A percentile compares a stretch with the other conserved stretches of the same genome.
Evolutionary conservation across 1,140 invertebrate genomes (phyloP).

Genomic region (Anadara kagoshimensis): DNA sequence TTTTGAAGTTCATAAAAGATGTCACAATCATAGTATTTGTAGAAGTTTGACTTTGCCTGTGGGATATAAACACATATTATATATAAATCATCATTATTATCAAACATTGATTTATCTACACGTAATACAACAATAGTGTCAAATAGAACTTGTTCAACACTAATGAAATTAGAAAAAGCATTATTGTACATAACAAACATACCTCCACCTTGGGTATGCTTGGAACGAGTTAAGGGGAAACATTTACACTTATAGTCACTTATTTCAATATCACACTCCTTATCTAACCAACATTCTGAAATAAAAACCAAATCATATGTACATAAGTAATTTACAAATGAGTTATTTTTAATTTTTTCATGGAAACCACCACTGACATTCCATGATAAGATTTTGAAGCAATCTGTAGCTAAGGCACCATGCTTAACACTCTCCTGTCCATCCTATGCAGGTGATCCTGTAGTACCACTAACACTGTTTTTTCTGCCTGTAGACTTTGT

Average conservation of each 20-base stretch:
- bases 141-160: too few relatives aligned
- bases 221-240: background rate
- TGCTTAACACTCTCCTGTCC: too few relatives aligned
- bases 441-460: too few relatives aligned
- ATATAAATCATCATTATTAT: background rate
- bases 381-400: constrained; percentile 2
- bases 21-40: constrained; percentile 22
- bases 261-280: constrained; percentile 17
- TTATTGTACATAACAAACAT: constrained; percentile 6
- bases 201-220: constrained; percentile 12
- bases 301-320: constrained; percentile 22
- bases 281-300: constrained; percentile 15
- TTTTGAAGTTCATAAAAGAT: constrained; percentile 25
- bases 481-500: too few relatives aligned
- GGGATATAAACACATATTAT: constrained; percentile 5
- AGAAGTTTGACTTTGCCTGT: constrained; percentile 6
- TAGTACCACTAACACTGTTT: too few relatives aligned
- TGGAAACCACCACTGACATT: constrained; percentile 24
- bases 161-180: too few relatives aligned
- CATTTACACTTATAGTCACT: constrained; percentile 5
- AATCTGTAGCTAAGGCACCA: too few relatives aligned
- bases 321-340: constrained; percentile 10
- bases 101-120: too few relatives aligned
- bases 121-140: too few relatives aligned
- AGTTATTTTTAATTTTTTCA: constrained; percentile 3